A percentile compares a stretch with the other conserved stretches of the same genome.
These are phyloP conservation scores for Cyclopterus lumpus DNA, from an alignment of 2,797 vertebrate species.

Conservation along the genomic window DNA sequence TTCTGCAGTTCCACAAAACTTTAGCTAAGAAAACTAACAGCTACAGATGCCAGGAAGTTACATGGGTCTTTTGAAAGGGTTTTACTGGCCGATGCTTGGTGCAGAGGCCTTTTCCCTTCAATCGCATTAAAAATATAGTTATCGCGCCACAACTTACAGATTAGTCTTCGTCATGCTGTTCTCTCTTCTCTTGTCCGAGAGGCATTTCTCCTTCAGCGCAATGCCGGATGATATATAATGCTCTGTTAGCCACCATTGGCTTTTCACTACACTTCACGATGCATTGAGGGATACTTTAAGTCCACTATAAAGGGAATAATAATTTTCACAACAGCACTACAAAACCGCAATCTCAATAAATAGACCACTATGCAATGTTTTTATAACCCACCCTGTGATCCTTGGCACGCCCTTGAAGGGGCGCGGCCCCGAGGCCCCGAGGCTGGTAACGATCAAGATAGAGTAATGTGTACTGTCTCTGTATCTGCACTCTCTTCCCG, in stretches of 20 bases:
- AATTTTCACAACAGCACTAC: background rate
- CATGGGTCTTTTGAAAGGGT: conserved; percentile 25
- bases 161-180: background rate
- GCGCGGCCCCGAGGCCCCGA: too few relatives aligned
- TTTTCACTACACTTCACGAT: background rate
- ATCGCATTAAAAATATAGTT: background rate
- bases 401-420: too few relatives aligned
- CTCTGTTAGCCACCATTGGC: background rate
- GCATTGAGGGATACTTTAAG: background rate
- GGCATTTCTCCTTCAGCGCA: background rate
- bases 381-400: too few relatives aligned
- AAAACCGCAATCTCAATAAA: background rate
- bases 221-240: background rate
- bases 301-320: background rate
- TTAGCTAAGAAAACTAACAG: too few relatives aligned
- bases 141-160: background rate
- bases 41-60: conserved; percentile 15
- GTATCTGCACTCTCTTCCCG: conserved; percentile 3
- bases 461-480: too few relatives aligned
- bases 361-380: too few relatives aligned
- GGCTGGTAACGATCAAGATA: too few relatives aligned
- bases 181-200: background rate
- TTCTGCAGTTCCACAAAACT: conserved; percentile 36
- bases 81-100: background rate
- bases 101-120: conserved; percentile 36